Conservation (phyloP, 2,113 vertebrate genomes). For the Capricornis sumatraensis region DNA sequence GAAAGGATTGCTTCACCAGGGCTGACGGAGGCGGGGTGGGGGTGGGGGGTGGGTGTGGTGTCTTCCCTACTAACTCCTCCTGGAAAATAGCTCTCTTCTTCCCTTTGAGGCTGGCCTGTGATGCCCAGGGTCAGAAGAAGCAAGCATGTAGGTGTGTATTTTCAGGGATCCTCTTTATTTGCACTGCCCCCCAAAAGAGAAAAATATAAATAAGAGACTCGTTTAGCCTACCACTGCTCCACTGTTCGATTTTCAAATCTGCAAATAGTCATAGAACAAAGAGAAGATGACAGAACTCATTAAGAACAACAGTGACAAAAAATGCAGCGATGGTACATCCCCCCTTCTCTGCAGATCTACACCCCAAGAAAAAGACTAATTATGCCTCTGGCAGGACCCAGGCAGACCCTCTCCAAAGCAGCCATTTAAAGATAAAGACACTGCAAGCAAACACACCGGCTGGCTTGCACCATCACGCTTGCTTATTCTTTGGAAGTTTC, state of each 20-base stretch:
- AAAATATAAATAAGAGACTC: constrained; percentile 62
- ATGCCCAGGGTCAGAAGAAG: background rate
- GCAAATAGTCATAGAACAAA: constrained; percentile 71
- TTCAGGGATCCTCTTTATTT: constrained; percentile 2
- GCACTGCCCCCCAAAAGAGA: background rate
- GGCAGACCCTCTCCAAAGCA: constrained; percentile 52
- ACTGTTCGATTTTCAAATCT: constrained; percentile 60
- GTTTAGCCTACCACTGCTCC: constrained; percentile 54
- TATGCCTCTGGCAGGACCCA: constrained; percentile 69
- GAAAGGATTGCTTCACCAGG: background rate
- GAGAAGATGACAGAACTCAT: constrained; percentile 55
- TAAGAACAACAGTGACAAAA: constrained; percentile 66
- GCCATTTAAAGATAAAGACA: constrained; percentile 73
- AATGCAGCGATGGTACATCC: background rate
- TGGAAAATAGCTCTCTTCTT: background rate
- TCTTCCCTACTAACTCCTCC: background rate
- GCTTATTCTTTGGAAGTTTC: constrained; percentile 55
- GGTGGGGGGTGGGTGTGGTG: rapidly evolving
- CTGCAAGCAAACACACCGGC: constrained; percentile 56
- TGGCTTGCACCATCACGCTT: background rate
- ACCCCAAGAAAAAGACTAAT: constrained; percentile 66
- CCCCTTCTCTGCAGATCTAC: rapidly evolving
- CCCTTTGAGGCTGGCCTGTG: background rate
- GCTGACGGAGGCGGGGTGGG: background rate
- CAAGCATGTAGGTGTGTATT: background rate